phyloP scores from a whole-genome alignment of 53 echinoderm and acorn worm species.

The Arbacia lixula region DNA sequence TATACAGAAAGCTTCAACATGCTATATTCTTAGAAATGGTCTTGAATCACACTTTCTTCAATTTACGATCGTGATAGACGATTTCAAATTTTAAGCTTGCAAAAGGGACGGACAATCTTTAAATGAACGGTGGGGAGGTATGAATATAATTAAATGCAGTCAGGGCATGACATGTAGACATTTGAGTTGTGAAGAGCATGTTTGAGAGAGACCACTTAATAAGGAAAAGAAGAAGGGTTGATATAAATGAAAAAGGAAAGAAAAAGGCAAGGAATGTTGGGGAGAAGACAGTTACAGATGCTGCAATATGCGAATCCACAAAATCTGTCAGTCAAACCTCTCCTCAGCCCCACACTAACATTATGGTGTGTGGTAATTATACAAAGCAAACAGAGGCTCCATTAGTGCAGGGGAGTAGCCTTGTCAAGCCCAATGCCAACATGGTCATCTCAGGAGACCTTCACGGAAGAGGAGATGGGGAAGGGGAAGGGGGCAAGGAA shows the following conservation, averaged over 20 bases:
- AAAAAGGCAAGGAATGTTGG: neutral
- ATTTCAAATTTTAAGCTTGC: no score
- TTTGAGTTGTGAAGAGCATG: neutral
- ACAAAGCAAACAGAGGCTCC: constrained; percentile 30
- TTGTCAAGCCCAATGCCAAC: constrained; percentile 10
- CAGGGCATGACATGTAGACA: neutral
- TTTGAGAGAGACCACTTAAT: neutral
- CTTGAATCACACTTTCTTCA: no score
- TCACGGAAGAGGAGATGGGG: neutral
- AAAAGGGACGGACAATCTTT: no score
- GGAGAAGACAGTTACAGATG: neutral
- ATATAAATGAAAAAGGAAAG: neutral
- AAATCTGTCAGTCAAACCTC: constrained; percentile 47
- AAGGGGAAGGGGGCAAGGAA: constrained; percentile 12
- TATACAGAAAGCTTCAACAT: no score
- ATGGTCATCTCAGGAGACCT: constrained; percentile 1
- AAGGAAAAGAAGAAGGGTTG: neutral
- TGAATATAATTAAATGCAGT: neutral
- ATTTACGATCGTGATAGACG: no score
- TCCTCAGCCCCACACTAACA: constrained; percentile 25
- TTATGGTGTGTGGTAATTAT: constrained; percentile 42
- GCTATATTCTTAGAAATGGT: no score
- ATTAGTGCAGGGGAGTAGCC: constrained; percentile 31
- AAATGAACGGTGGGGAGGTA: neutral
- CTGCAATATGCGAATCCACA: neutral